A percentile compares a stretch with the other conserved stretches of the same genome.
Conservation (phyloP, 2,113 vertebrate genomes). For the Cottus gobio region DNA sequence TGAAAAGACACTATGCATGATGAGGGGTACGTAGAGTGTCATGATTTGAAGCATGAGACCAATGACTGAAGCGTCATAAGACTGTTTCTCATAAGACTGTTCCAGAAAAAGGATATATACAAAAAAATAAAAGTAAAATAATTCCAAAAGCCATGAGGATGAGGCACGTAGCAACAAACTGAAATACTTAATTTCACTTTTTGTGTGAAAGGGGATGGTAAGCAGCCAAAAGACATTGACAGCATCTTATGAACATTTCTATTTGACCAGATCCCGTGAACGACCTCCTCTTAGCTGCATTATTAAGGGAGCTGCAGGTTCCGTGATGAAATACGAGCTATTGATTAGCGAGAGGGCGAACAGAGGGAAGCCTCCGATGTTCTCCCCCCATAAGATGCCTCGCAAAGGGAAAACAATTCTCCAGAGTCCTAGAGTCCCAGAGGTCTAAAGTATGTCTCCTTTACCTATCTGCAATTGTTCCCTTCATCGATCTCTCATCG, state of each 20-base stretch:
- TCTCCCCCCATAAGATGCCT: conserved; percentile 14
- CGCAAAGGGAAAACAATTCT: conserved; percentile 10
- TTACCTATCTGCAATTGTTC: conserved; percentile 53
- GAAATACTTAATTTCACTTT: too few species aligned
- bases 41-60: too few species aligned
- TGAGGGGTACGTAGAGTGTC: too few species aligned
- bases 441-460: conserved; percentile 41
- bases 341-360: conserved; percentile 44
- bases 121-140: too few species aligned
- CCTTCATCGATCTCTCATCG: conserved; percentile 59
- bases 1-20: too few species aligned
- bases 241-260: neutral
- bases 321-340: conserved; percentile 27
- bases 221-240: neutral
- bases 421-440: conserved; percentile 16
- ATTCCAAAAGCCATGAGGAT: too few species aligned
- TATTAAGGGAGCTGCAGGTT: neutral
- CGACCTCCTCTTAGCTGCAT: neutral
- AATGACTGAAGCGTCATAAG: too few species aligned
- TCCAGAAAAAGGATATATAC: too few species aligned
- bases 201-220: too few species aligned
- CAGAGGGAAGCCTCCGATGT: conserved; percentile 6
- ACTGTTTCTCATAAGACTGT: too few species aligned
- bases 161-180: too few species aligned
- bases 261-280: neutral